Conservation (phyloP, 1,140 invertebrate species). For the Sipha flava region DNA sequence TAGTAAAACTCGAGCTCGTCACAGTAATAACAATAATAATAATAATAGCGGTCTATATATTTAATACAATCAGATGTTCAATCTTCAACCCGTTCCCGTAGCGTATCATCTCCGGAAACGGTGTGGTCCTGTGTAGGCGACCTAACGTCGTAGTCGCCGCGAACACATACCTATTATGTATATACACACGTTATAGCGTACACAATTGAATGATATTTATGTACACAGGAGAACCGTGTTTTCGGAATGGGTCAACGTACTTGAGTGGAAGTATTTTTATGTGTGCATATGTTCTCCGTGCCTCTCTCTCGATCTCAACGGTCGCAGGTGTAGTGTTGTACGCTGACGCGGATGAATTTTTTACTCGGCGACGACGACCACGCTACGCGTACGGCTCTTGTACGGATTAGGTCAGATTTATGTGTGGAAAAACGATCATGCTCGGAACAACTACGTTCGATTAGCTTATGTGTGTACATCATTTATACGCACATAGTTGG, state of each 20-base stretch:
- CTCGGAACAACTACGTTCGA: constrained; percentile 11
- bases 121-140: neutral
- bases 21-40: no score
- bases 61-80: no score
- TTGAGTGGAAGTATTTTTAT: no score
- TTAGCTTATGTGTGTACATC: neutral
- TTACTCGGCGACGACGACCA: neutral
- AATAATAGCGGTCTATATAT: no score
- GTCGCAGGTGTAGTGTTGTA: no score
- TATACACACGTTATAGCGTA: no score
- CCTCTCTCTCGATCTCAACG: no score
- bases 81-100: neutral
- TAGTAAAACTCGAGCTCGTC: no score
- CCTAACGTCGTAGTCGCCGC: neutral
- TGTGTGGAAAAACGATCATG: constrained; percentile 1
- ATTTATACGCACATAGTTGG: neutral
- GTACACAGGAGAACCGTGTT: neutral
- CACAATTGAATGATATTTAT: neutral
- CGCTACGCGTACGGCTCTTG: neutral
- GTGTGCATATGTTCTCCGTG: no score
- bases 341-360: neutral
- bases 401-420: neutral
- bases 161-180: no score
- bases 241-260: neutral
- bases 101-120: constrained; percentile 12